These are phyloP conservation scores for Vespertilio murinus DNA, from an alignment of 2,797 vertebrate genomes.

Conservation along the genomic window DNA sequence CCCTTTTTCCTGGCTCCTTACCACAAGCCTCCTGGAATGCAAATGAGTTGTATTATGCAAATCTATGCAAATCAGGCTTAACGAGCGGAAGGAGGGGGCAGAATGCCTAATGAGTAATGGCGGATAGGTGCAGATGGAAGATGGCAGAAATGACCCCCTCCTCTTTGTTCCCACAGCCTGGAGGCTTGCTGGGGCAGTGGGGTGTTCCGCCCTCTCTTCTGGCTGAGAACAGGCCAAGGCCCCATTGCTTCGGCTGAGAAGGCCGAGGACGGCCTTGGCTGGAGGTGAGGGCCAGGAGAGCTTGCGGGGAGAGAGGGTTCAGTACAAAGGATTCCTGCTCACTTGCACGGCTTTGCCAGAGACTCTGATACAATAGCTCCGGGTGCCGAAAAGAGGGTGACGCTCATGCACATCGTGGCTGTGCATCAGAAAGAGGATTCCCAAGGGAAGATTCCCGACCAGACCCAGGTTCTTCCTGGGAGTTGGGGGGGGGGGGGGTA, in stretches of 20 bases:
- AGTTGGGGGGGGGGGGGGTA: slow-evolving; percentile 51
- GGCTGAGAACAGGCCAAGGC: slow-evolving; percentile 16
- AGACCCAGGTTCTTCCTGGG: slow-evolving; percentile 73
- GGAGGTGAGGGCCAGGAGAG: not conserved
- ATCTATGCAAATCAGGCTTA: slow-evolving; percentile 99
- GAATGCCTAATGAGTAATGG: slow-evolving; percentile 86
- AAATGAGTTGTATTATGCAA: slow-evolving; percentile 99
- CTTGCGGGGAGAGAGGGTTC: not conserved
- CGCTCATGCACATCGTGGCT: slow-evolving; percentile 11
- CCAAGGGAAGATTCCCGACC: slow-evolving; percentile 77
- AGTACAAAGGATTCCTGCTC: not conserved
- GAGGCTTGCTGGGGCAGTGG: not conserved
- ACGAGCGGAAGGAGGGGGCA: slow-evolving; percentile 94
- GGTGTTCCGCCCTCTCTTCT: slow-evolving; percentile 41
- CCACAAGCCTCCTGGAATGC: slow-evolving; percentile 95
- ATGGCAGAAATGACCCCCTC: slow-evolving; percentile 76
- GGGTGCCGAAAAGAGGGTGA: slow-evolving; percentile 53
- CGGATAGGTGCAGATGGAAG: slow-evolving; percentile 75
- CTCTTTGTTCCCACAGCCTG: slow-evolving; percentile 65
- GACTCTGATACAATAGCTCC: not conserved
- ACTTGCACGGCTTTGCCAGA: not conserved
- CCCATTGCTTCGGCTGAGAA: not conserved
- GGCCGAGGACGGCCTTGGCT: not conserved
- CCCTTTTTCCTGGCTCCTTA: slow-evolving; percentile 76
- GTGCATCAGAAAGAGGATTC: slow-evolving; percentile 64